Evolutionary conservation across 2,797 vertebrate species (phyloP).

Genomic region (Paguma larvata): DNA sequence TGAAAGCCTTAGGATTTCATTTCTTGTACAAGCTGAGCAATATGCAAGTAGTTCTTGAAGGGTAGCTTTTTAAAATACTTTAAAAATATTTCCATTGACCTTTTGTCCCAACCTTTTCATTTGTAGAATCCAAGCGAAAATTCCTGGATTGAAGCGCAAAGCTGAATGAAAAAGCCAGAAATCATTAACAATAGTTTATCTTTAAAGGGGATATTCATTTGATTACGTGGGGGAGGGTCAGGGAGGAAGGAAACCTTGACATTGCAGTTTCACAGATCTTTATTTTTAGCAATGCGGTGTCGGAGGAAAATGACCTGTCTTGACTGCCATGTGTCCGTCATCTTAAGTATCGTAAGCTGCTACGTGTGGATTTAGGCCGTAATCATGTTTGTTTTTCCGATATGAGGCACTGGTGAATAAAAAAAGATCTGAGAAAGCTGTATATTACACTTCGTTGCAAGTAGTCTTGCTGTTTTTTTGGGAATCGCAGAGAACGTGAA

Average conservation of each 20-base stretch:
- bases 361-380: slow-evolving; percentile 89
- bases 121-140: slow-evolving; percentile 96
- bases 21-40: neutral
- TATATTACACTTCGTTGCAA: slow-evolving; percentile 88
- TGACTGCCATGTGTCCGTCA: slow-evolving; percentile 90
- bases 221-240: slow-evolving; percentile 88
- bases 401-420: slow-evolving; percentile 91
- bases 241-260: slow-evolving; percentile 88
- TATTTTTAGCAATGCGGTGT: slow-evolving; percentile 92
- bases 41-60: neutral
- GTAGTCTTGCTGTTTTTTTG: slow-evolving; percentile 88
- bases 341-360: slow-evolving; percentile 92
- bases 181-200: slow-evolving; percentile 84
- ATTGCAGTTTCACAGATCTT: slow-evolving; percentile 92
- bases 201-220: slow-evolving; percentile 88
- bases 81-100: slow-evolving; percentile 33
- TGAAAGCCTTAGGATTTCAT: neutral
- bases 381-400: slow-evolving; percentile 89
- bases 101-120: slow-evolving; percentile 27
- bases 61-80: neutral
- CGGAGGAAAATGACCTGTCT: slow-evolving; percentile 88
- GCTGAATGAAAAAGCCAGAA: slow-evolving; percentile 91
- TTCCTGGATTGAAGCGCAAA: slow-evolving; percentile 97
- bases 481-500: slow-evolving; percentile 83
- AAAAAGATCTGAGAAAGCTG: slow-evolving; percentile 87